A percentile compares a stretch with the other conserved stretches of the same genome.
Evolutionary conservation across 2,888 invertebrate species (phyloP).

Genomic region (Yponomeuta cagnagella): DNA sequence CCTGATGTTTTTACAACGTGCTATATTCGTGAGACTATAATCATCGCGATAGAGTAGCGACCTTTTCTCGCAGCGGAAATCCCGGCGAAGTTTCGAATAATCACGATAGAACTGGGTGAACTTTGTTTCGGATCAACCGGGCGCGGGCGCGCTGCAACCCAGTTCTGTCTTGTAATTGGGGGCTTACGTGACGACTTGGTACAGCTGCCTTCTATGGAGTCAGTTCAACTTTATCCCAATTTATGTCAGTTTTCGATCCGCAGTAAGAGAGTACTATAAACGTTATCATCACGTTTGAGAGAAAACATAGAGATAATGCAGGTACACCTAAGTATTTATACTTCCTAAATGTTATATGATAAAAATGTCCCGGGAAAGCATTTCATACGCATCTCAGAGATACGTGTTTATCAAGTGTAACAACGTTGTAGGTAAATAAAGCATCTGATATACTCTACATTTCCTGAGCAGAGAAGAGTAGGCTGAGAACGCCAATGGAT

Average conservation of each 20-base stretch:
- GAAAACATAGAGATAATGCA: too few relatives aligned
- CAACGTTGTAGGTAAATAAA: too few relatives aligned
- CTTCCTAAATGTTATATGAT: too few relatives aligned
- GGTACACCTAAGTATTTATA: too few relatives aligned
- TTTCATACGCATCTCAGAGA: too few relatives aligned
- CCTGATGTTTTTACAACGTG: too few relatives aligned
- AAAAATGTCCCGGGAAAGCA: too few relatives aligned
- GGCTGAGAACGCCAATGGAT: too few relatives aligned
- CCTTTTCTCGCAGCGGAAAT: neutral
- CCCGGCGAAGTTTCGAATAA: conserved; percentile 37
- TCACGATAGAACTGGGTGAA: conserved; percentile 60
- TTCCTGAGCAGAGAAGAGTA: too few relatives aligned
- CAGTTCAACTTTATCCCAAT: conserved; percentile 67
- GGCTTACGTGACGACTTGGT: conserved; percentile 69
- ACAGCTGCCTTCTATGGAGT: conserved; percentile 58
- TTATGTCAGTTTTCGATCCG: conserved; percentile 45
- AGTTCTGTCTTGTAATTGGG: conserved; percentile 72
- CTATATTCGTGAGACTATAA: too few relatives aligned
- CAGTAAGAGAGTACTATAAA: neutral
- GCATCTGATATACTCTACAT: too few relatives aligned
- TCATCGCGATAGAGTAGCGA: neutral
- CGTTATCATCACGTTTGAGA: neutral
- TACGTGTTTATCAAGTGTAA: too few relatives aligned
- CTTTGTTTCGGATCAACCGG: conserved; percentile 54
- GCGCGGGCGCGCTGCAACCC: conserved; percentile 45